Evolutionary conservation across 2,888 invertebrate genomes (phyloP).

Genomic region (Salticus scenicus): DNA sequence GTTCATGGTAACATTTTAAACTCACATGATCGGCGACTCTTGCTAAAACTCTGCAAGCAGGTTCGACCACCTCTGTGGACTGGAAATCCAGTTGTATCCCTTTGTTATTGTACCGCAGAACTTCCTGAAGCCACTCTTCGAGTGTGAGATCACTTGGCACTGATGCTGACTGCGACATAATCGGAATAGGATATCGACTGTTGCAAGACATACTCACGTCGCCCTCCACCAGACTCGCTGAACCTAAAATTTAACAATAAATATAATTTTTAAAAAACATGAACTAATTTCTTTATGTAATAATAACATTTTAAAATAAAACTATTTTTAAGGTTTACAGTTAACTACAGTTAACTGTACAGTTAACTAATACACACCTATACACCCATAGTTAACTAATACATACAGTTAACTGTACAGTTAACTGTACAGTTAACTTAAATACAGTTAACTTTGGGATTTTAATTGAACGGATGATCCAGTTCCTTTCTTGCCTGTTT

Average conservation of each 20-base stretch:
- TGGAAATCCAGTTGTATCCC: slow-evolving; percentile 77
- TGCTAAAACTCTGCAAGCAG: slow-evolving; percentile 72
- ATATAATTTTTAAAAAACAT: too few species aligned
- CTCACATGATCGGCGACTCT: slow-evolving; percentile 71
- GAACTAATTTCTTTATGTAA: too few species aligned
- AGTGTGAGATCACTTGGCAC: slow-evolving; percentile 75
- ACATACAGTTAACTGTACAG: too few species aligned
- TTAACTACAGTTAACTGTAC: too few species aligned
- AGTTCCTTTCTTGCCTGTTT: too few species aligned
- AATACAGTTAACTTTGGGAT: too few species aligned
- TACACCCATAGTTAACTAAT: too few species aligned
- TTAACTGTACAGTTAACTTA: too few species aligned
- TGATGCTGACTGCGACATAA: slow-evolving; percentile 75
- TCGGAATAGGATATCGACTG: slow-evolving; percentile 74
- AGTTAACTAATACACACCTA: too few species aligned
- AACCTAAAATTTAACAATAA: slow-evolving; percentile 39
- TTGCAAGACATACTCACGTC: slow-evolving; percentile 72
- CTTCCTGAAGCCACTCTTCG: slow-evolving; percentile 74
- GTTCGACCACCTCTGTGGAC: slow-evolving; percentile 75
- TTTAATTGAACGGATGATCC: too few species aligned
- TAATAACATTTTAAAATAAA: too few species aligned
- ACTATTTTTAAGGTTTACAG: too few species aligned
- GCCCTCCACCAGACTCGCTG: slow-evolving; percentile 71
- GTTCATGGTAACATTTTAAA: background rate
- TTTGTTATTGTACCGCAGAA: slow-evolving; percentile 73